These are phyloP conservation scores for Mormoops blainvillei DNA, from an alignment of 2,113 vertebrate genomes.

Conservation along the genomic window DNA sequence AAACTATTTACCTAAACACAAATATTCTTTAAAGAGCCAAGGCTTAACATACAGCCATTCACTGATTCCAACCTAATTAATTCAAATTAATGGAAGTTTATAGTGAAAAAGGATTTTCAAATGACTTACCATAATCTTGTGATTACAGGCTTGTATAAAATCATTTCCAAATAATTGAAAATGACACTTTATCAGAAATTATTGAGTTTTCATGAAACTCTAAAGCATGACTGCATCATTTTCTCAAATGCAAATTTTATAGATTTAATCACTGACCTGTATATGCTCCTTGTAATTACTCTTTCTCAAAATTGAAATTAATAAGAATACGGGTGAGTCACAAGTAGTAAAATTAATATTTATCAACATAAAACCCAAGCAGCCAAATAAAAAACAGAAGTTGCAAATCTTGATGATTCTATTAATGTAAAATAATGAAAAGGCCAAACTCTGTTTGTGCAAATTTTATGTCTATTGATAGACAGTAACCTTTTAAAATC, in stretches of 20 bases:
- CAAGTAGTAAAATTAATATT: background rate
- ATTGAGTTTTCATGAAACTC: background rate
- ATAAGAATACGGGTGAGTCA: background rate
- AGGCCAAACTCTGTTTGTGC: background rate
- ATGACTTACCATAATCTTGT: background rate
- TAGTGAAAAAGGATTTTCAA: background rate
- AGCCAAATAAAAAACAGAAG: background rate
- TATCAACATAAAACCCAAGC: background rate
- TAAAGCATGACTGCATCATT: background rate
- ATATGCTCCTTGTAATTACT: background rate
- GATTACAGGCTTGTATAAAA: background rate
- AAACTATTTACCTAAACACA: background rate
- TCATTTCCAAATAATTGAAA: background rate
- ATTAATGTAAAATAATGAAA: background rate
- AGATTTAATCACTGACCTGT: background rate
- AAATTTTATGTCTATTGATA: background rate
- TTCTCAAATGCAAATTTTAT: background rate
- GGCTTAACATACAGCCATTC: background rate
- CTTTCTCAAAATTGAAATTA: background rate
- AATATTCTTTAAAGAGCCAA: conserved; percentile 3
- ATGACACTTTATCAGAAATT: background rate
- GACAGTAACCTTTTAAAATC: background rate
- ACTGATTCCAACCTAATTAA: background rate
- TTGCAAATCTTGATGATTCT: background rate
- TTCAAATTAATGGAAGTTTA: background rate